Conservation (phyloP, 1,140 invertebrate genomes). For the Ceratosolen solmsi region DNA sequence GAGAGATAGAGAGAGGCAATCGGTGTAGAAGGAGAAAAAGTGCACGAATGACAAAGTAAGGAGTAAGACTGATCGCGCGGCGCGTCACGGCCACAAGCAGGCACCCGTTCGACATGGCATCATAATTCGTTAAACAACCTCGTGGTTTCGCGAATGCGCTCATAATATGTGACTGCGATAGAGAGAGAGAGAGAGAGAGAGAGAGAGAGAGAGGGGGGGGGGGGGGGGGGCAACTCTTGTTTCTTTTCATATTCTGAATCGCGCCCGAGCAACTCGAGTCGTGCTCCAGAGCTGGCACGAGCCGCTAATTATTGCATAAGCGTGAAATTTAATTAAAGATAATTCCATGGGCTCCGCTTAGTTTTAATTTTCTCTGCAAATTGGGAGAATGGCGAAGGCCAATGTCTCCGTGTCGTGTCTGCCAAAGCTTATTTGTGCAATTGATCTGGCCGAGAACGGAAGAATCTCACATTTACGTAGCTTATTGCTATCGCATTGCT, state of each 20-base stretch:
- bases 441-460: background rate
- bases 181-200: too few species aligned
- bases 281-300: background rate
- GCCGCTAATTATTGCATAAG: too few species aligned
- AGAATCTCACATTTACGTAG: background rate
- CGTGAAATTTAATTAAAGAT: slow-evolving; percentile 28
- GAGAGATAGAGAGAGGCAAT: background rate
- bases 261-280: background rate
- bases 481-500: background rate
- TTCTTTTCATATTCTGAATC: slow-evolving; percentile 3
- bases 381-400: background rate
- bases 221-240: background rate
- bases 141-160: background rate
- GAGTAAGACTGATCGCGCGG: too few species aligned
- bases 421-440: background rate
- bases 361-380: slow-evolving; percentile 1
- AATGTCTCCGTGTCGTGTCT: background rate
- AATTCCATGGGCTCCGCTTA: slow-evolving; percentile 1
- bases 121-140: too few species aligned
- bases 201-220: too few species aligned
- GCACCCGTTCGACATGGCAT: too few species aligned
- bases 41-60: background rate
- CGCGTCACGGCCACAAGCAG: too few species aligned
- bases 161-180: too few species aligned
- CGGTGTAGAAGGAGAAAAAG: slow-evolving; percentile 6